These are phyloP conservation scores for Spialia ferax DNA, from an alignment of 2,888 invertebrate species.

Conservation along the genomic window DNA sequence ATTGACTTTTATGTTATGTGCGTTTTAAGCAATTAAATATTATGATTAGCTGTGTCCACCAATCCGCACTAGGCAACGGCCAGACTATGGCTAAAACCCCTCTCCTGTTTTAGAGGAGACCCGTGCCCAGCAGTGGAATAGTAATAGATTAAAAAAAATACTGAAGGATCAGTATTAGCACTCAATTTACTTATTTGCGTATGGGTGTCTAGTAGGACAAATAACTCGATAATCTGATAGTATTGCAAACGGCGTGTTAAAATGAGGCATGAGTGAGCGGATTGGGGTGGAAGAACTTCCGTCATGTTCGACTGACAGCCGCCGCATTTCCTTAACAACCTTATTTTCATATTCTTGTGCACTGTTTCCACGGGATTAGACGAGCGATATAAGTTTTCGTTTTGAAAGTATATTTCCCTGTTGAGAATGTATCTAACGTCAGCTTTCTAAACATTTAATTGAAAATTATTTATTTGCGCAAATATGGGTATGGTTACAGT, in stretches of 20 bases:
- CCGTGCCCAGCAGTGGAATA: too few relatives aligned
- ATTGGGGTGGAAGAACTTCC: constrained; percentile 8
- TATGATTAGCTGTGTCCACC: too few relatives aligned
- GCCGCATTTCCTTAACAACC: constrained; percentile 36
- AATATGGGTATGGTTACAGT: too few relatives aligned
- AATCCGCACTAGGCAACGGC: too few relatives aligned
- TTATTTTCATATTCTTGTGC: constrained; percentile 31
- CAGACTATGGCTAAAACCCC: too few relatives aligned
- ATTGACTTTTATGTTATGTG: too few relatives aligned
- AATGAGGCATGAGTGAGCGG: constrained; percentile 1
- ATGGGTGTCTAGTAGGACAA: neutral
- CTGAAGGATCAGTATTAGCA: neutral
- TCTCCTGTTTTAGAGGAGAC: too few relatives aligned
- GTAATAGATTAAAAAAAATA: too few relatives aligned
- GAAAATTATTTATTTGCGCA: too few relatives aligned
- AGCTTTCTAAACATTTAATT: too few relatives aligned
- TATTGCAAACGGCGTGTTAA: constrained; percentile 4
- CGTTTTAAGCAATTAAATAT: too few relatives aligned
- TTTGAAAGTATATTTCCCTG: neutral
- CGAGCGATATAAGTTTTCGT: neutral
- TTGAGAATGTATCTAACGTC: too few relatives aligned
- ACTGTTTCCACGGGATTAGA: constrained; percentile 6
- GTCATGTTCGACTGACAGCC: constrained; percentile 34
- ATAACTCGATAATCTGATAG: constrained; percentile 9
- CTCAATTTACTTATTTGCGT: neutral